Base-by-base conservation (phyloP, 2,113 vertebrate species). In the Carassius auratus region DNA sequence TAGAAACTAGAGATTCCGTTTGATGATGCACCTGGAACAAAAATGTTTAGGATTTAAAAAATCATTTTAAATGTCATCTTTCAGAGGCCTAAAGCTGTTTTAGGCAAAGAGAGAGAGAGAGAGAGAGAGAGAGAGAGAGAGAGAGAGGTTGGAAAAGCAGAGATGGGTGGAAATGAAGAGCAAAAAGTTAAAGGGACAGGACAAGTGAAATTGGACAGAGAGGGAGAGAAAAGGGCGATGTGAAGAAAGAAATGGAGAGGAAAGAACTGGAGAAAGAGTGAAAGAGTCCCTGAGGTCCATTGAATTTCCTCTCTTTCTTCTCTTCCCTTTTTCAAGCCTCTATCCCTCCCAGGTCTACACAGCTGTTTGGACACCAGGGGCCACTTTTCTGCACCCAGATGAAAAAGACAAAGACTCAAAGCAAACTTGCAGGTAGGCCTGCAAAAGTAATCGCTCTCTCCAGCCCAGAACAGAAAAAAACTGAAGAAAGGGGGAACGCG, bases 381-480 rank as follows among this genome's bases (percentile, higher is more conserved):
- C 93, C 93, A 92, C 91, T 93, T 93, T 92, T 92, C 91, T 93
- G 93, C 91, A 93, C 93, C 89, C 91, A 93, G 94, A 95, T 94
- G 92, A 95, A 95, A 91, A 85, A 81, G 90, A 94, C 92, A 89
- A 91, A 91, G 91, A 91, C 93, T 89, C 88, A 92, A 90, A 93
- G 93, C 92, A 92, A 92, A 91, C 92, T 90, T 92, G 92, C 93
- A 93, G 95, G 93, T 94, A 94, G 93, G 93, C 92, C 95, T 95
- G 95, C 69, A 93, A 95, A 95, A 95, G 90, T 89, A 91, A 95
- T 95, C 88, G 91, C 89, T 91, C 91, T 89, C 89, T 91, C 88
- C 92, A 88, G 91, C 90, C 88, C 91, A 87, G 90, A 90, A 91
- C 84, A 86, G 86, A 90, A 90, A 92, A 86, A 92, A 86, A 80